Evolutionary conservation across 2,113 vertebrate genomes (phyloP).

Genomic region (Gallinago undulata): DNA sequence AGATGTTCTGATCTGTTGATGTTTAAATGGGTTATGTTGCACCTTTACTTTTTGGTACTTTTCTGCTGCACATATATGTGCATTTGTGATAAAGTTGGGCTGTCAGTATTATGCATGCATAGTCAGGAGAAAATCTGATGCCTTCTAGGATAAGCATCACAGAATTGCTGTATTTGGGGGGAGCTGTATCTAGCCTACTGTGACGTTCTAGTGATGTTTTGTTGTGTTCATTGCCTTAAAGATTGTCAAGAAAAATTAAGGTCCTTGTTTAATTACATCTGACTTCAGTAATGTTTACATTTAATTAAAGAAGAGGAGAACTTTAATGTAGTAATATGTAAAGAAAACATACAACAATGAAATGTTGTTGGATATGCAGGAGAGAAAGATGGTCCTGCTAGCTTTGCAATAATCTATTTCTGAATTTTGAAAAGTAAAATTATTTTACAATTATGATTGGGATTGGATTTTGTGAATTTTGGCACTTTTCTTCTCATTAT

Average conservation of each 20-base stretch:
- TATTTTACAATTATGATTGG: background rate
- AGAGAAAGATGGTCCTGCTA: background rate
- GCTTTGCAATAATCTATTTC: background rate
- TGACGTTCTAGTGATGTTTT: background rate
- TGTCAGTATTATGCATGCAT: accelerated
- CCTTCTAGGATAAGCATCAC: background rate
- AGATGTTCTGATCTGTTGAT: background rate
- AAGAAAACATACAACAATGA: background rate
- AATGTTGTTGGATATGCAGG: background rate
- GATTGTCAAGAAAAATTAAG: background rate
- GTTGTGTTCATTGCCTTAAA: background rate
- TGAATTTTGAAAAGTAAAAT: background rate
- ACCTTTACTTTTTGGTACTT: background rate
- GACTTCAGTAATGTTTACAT: background rate
- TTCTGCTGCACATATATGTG: background rate
- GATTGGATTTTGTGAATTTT: background rate
- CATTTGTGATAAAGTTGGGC: background rate
- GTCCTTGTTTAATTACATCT: background rate
- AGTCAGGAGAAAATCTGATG: background rate
- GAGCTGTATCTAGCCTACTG: background rate
- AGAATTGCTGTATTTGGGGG: background rate
- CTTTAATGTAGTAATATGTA: background rate
- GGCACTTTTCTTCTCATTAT: background rate
- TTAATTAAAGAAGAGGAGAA: background rate
- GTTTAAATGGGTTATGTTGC: background rate